phyloP scores from a whole-genome alignment of 1,140 invertebrate genomes.

The Dinoponera quadriceps region DNA sequence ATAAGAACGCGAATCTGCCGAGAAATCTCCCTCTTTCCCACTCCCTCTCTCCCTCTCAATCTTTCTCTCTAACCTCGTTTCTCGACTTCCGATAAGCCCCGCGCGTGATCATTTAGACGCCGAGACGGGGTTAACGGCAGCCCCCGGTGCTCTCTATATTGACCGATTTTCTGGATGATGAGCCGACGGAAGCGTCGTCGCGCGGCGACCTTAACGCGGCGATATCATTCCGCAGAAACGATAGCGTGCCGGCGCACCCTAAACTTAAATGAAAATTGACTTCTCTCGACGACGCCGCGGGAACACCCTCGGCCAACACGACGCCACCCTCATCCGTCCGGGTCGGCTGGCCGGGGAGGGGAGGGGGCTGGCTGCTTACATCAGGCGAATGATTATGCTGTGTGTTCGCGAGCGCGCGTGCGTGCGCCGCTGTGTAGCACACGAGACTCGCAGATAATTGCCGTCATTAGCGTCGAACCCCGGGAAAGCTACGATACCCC shows the following conservation, averaged over 20 bases:
- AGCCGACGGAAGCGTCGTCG: slow-evolving; percentile 36
- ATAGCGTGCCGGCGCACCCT: slow-evolving; percentile 79
- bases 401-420: slow-evolving; percentile 1
- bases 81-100: not conserved
- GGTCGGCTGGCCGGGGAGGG: not conserved
- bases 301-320: slow-evolving; percentile 67
- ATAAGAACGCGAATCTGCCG: too few relatives aligned
- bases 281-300: slow-evolving; percentile 71
- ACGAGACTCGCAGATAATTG: slow-evolving; percentile 53
- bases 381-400: slow-evolving; percentile 51
- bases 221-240: slow-evolving; percentile 80
- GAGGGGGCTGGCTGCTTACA: slow-evolving; percentile 24
- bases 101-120: not conserved
- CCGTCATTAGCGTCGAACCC: slow-evolving; percentile 41
- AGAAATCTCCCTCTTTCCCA: too few relatives aligned
- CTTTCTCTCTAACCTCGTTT: too few relatives aligned
- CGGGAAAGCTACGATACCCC: slow-evolving; percentile 11
- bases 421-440: not conserved
- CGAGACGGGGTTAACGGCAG: not conserved
- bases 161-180: slow-evolving; percentile 32
- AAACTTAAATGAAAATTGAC: slow-evolving; percentile 81
- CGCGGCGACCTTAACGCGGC: slow-evolving; percentile 42
- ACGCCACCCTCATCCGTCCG: slow-evolving; percentile 18
- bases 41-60: too few relatives aligned
- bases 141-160: not conserved